These are phyloP conservation scores for Eustalomyia histrio DNA, from an alignment of 2,888 invertebrate species.

Conservation along the genomic window DNA sequence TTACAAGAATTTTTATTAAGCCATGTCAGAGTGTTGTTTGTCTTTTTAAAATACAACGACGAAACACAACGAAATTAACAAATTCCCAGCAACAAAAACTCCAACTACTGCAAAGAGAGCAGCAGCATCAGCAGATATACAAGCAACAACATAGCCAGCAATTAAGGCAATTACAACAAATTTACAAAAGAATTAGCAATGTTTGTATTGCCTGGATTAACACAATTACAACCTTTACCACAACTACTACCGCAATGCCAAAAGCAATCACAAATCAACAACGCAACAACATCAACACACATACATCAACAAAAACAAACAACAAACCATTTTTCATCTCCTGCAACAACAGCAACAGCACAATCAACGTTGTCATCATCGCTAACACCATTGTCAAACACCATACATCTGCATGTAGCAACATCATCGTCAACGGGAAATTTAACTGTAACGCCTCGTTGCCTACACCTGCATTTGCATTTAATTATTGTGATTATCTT, in stretches of 20 bases:
- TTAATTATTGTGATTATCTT: constrained; percentile 78
- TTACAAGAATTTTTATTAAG: constrained; percentile 62
- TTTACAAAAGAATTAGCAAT: constrained; percentile 66
- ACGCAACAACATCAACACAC: constrained; percentile 40
- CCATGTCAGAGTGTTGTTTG: constrained; percentile 62
- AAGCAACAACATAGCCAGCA: constrained; percentile 23
- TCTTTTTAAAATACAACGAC: constrained; percentile 59
- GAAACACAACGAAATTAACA: constrained; percentile 53
- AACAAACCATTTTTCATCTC: constrained; percentile 42
- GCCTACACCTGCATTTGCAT: constrained; percentile 74
- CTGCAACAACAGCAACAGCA: constrained; percentile 28
- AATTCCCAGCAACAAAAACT: constrained; percentile 58
- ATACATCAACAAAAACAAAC: constrained; percentile 15
- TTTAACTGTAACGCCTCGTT: constrained; percentile 68
- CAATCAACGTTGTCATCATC: constrained; percentile 23
- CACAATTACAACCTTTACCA: constrained; percentile 33
- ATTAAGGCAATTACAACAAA: constrained; percentile 65
- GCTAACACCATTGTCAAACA: constrained; percentile 14
- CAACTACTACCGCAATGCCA: constrained; percentile 26
- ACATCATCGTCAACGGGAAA: constrained; percentile 37
- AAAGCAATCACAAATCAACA: constrained; percentile 47
- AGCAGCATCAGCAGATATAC: constrained; percentile 28
- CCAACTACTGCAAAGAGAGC: constrained; percentile 22
- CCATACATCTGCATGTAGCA: constrained; percentile 44
- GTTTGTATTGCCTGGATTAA: constrained; percentile 62